Base-by-base conservation (phyloP, 2,888 invertebrate species). In the Onthophagus sagittarius region DNA sequence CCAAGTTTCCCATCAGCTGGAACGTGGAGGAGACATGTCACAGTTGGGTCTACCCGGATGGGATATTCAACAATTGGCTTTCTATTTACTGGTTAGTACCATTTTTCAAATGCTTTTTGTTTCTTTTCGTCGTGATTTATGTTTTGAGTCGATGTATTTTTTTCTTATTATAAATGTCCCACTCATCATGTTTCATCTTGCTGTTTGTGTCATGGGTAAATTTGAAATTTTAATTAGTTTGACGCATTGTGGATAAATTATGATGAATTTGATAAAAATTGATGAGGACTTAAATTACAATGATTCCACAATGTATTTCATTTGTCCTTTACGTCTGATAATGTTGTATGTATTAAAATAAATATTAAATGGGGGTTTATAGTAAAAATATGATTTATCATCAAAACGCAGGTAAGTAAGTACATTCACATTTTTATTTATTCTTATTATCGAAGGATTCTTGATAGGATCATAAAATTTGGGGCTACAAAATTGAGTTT, bases 31-130 rank as follows among this genome's bases (percentile, higher is more conserved):
- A 75, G 86, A 85, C 76, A 82, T 83, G 33, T 69, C 78, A 31
- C 72, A 75, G 72, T 75, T 87, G 86, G 90, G 90, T 82, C 87
- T 91, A 85, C 91, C 90, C 83, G 91, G 90, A 85, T 91, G 91
- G 91, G 92, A 92, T 84, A 87, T 92, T 80, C 92, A 92, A 84
- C 91, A 92, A 84, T 87, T 92, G 83, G 86, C 92, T 81, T 90
- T 92, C 88, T 92, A 92, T 84, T 84, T 90, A 77, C 87, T 92
- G 90, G 92, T 92, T 85, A 89, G 90, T 89, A 87, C 23, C 5
- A 67, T 72, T 73, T 73, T 72, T 69, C 62, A 63, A 32, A 62
- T 31, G 75, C 76, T 77, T 74, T 74, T 71, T 9, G 11, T 53
- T 53, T 53, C 11, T 53, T 11, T 11, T 11, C 39, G 23, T 23